phyloP scores from a whole-genome alignment of 2,113 vertebrate species.

The Butorides virescens region DNA sequence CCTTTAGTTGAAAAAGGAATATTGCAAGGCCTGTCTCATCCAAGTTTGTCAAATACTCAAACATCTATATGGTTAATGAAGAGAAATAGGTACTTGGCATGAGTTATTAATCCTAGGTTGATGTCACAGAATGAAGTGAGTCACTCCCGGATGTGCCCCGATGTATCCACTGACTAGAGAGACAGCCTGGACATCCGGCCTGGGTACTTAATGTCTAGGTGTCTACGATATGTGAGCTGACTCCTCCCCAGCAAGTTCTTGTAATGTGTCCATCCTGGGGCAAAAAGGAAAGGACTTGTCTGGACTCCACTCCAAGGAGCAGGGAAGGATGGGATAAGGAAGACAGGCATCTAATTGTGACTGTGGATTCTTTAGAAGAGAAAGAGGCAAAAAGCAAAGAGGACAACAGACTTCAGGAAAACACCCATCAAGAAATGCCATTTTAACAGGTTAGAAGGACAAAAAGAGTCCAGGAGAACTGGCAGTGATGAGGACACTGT shows the following conservation, averaged over 20 bases:
- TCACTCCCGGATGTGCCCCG: background rate
- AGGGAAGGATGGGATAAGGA: background rate
- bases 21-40: background rate
- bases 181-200: background rate
- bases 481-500: background rate
- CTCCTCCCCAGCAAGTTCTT: background rate
- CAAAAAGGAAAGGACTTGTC: background rate
- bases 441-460: background rate
- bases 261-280: background rate
- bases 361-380: background rate
- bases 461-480: background rate
- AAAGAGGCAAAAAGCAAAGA: background rate
- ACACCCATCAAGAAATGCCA: background rate
- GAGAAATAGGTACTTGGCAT: background rate
- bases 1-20: background rate
- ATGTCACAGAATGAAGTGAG: background rate
- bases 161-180: background rate
- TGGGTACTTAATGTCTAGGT: background rate
- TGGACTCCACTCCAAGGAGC: background rate
- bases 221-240: background rate
- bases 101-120: background rate
- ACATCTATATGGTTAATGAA: background rate
- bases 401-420: background rate
- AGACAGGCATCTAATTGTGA: background rate
- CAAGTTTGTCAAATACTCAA: background rate